phyloP scores from a whole-genome alignment of 2,113 vertebrate genomes.

The Atrichornis clamosus region DNA sequence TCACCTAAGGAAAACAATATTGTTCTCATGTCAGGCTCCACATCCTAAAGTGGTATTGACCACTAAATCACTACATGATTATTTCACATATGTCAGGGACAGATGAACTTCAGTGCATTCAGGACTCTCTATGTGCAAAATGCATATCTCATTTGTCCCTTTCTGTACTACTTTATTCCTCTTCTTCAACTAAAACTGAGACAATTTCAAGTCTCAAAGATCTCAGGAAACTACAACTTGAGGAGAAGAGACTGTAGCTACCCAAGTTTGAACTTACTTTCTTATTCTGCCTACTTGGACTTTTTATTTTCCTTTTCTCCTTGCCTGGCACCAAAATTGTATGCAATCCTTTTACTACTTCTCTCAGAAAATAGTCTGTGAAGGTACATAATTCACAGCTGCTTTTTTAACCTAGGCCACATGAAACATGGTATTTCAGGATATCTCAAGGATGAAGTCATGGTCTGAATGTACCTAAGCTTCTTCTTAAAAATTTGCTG shows the following conservation, averaged over 20 bases:
- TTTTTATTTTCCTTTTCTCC: background rate
- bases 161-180: background rate
- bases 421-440: background rate
- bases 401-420: background rate
- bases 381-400: background rate
- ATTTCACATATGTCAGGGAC: background rate
- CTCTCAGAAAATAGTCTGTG: background rate
- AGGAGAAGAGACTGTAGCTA: background rate
- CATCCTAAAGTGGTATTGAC: background rate
- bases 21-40: background rate
- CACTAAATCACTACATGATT: background rate
- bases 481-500: background rate
- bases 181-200: background rate
- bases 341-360: background rate
- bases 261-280: background rate
- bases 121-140: background rate
- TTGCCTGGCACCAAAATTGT: background rate
- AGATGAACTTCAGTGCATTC: background rate
- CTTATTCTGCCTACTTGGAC: background rate
- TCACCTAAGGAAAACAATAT: background rate
- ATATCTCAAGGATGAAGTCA: background rate
- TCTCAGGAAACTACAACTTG: background rate
- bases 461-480: background rate
- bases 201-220: background rate
- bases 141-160: background rate